Percentiles rank a stretch among this genome's conserved stretches.
Evolutionary conservation across 2,113 vertebrate species (phyloP).

Genomic region (Prunella fulvescens): DNA sequence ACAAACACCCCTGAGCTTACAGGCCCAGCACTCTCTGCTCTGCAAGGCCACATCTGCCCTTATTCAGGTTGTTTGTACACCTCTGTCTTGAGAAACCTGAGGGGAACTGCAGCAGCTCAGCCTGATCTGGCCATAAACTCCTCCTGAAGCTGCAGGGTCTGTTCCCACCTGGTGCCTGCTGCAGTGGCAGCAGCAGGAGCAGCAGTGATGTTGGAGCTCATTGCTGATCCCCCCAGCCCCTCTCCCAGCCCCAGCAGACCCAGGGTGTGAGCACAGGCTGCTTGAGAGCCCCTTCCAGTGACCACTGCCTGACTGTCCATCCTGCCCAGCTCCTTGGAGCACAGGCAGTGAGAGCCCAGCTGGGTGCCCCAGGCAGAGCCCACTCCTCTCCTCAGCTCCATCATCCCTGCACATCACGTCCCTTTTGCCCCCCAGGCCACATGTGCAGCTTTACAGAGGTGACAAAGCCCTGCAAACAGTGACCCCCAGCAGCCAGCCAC

Average conservation of each 20-base stretch:
- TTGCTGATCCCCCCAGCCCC: fast-evolving
- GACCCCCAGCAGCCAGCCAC: neutral
- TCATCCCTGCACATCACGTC: fast-evolving
- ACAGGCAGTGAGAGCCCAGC: neutral
- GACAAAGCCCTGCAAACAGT: neutral
- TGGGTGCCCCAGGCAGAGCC: neutral
- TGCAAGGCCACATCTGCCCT: fast-evolving
- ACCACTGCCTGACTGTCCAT: fast-evolving
- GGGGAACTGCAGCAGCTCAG: neutral
- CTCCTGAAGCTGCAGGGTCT: neutral
- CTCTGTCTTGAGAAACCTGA: neutral
- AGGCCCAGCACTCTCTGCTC: neutral
- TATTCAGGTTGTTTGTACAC: neutral
- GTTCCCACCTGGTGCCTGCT: neutral
- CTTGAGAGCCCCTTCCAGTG: neutral
- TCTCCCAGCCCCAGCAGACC: neutral
- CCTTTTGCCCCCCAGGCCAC: neutral
- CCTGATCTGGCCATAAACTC: neutral
- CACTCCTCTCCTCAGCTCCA: neutral
- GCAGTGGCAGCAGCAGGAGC: neutral
- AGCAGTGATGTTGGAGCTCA: fast-evolving
- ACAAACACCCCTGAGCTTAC: neutral
- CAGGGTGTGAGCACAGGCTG: neutral
- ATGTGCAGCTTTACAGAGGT: neutral
- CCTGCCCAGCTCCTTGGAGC: neutral